Conservation (phyloP, 2,113 vertebrate species). For the Platysteira castanea region DNA sequence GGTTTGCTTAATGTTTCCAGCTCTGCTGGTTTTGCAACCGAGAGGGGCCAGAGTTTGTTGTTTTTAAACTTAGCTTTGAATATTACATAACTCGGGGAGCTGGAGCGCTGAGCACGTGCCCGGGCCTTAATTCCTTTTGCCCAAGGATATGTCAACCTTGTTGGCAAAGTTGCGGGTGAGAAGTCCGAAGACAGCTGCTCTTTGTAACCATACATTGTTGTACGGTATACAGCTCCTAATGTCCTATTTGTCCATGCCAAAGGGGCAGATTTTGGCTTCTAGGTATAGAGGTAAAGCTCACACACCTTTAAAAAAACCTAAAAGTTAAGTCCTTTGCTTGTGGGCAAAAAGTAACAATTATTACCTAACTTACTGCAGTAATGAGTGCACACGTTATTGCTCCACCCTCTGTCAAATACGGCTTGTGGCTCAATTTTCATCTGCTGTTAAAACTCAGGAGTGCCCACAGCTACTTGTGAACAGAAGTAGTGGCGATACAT, state of each 20-base stretch:
- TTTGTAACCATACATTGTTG: background rate
- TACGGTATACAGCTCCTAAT: background rate
- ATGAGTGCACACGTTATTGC: background rate
- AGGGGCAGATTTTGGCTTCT: background rate
- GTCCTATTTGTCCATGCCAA: background rate
- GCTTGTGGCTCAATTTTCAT: background rate
- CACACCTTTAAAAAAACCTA: background rate
- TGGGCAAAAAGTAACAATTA: background rate
- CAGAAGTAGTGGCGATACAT: background rate
- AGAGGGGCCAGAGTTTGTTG: background rate
- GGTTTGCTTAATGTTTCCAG: background rate
- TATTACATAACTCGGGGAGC: background rate
- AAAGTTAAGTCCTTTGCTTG: background rate
- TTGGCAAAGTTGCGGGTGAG: background rate
- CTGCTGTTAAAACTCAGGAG: background rate
- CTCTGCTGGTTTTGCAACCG: constrained; percentile 18
- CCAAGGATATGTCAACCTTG: background rate
- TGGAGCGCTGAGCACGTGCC: background rate
- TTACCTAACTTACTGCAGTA: background rate
- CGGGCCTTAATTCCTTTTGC: background rate
- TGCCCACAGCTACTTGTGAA: background rate
- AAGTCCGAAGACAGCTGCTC: background rate
- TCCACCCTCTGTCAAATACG: background rate
- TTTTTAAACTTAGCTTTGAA: background rate
- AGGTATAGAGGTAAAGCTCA: background rate